Base-by-base conservation (phyloP, 1,140 invertebrate species). In the Leptonema lineaticorne region DNA sequence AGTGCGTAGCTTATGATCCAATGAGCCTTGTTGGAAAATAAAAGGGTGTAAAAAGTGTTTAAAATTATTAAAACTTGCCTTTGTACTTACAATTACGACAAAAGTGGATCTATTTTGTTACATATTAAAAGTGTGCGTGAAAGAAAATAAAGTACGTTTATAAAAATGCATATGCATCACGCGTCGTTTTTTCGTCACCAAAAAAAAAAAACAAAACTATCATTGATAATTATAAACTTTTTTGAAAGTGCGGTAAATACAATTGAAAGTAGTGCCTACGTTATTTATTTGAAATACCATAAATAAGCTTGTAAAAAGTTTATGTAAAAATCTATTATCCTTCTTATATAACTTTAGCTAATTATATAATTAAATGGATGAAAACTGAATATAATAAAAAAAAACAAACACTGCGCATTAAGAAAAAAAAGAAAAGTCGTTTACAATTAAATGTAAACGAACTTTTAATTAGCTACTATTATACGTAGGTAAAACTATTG, bases 211-310 rank as follows among this genome's bases (percentile, higher is more conserved):
- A 16, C 29, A 37, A 60, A 22, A 28, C 33, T 60, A 53, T 53
- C 50, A 24, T 53, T 53, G 50, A 53, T 53, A 59, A 62, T 62
- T 62, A 24, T 41, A 45, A 62, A 58, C 16, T 45, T n/a, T n/a
- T 7, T 45, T 4, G 14, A 63, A 69, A 66, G 56, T 70, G 66
- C n/a, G 65, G 66, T 26, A 41, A 72, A 69, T 62, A 69, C 70
- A 72, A 72, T 72, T 72, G 68, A 69, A 67, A 69, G 70, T 72
- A 72, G 70, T 72, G 70, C 70, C 70, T 72, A 69, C 53, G 70
- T 27, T 69, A 67, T 72, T 72, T 64, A 69, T 72, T 72, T 72
- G 59, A 29, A 16, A 64, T 60, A 68, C 62, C 66, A 56, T 72
- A 53, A 57, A 45, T 72, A 71, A 71, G 70, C 70, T 72, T 72